phyloP scores from a whole-genome alignment of 2,888 invertebrate species.

The Chymomyza procnemis region DNA sequence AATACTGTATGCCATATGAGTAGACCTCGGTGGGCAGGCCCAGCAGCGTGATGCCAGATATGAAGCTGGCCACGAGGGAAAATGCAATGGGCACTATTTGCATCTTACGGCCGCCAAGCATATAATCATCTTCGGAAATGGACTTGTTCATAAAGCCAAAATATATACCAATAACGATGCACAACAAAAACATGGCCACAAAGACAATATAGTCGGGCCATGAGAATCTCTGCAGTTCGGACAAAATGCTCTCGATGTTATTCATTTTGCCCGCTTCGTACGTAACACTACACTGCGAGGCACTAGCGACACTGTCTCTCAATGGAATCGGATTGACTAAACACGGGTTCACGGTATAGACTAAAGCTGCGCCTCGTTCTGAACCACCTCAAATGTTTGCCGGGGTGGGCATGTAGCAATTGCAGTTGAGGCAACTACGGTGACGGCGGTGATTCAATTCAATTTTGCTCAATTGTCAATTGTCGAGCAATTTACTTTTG shows the following conservation, averaged over 20 bases:
- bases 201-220: slow-evolving; percentile 78
- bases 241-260: slow-evolving; percentile 75
- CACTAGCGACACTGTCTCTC: background rate
- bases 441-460: slow-evolving; percentile 55
- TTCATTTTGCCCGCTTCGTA: slow-evolving; percentile 61
- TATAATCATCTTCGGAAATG: slow-evolving; percentile 84
- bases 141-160: slow-evolving; percentile 86
- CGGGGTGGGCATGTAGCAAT: background rate
- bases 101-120: slow-evolving; percentile 90
- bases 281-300: background rate
- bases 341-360: background rate
- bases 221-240: slow-evolving; percentile 75
- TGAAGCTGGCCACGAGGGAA: slow-evolving; percentile 89
- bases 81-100: slow-evolving; percentile 87
- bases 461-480: slow-evolving; percentile 69
- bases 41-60: slow-evolving; percentile 88
- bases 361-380: background rate
- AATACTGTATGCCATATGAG: slow-evolving; percentile 88
- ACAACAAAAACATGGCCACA: slow-evolving; percentile 84
- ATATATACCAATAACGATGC: slow-evolving; percentile 87
- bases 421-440: slow-evolving; percentile 3
- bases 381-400: too few relatives aligned
- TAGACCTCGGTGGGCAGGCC: slow-evolving; percentile 90
- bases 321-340: background rate
- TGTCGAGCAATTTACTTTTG: slow-evolving; percentile 64